A percentile compares a stretch with the other conserved stretches of the same genome.
phyloP scores from a whole-genome alignment of 2,113 vertebrate genomes.

The Spheniscus mendiculus region DNA sequence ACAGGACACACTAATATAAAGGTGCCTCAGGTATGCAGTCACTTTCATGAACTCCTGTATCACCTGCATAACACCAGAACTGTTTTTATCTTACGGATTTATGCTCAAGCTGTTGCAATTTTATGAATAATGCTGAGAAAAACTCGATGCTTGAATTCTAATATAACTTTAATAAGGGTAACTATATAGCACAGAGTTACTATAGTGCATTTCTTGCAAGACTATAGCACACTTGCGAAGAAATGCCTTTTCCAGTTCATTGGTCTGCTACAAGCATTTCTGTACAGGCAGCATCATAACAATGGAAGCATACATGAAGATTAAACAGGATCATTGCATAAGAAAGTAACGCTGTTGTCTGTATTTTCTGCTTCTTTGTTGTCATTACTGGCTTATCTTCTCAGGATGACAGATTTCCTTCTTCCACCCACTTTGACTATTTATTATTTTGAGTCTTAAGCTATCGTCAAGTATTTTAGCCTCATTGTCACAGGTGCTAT shows the following conservation, averaged over 20 bases:
- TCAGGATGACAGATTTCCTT: background rate
- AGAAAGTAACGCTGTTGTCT: background rate
- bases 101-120: background rate
- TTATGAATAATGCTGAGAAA: background rate
- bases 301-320: background rate
- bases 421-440: background rate
- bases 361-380: background rate
- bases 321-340: background rate
- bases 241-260: background rate
- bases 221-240: background rate
- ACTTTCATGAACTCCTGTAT: background rate
- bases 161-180: background rate
- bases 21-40: background rate
- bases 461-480: background rate
- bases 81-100: background rate
- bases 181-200: background rate
- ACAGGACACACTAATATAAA: background rate
- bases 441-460: background rate
- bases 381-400: background rate
- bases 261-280: background rate
- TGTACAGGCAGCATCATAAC: background rate
- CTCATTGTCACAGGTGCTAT: background rate
- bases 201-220: background rate
- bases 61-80: background rate
- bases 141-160: background rate